phyloP scores from a whole-genome alignment of 1,140 invertebrate genomes.

The Lasioglossum baleicum region DNA sequence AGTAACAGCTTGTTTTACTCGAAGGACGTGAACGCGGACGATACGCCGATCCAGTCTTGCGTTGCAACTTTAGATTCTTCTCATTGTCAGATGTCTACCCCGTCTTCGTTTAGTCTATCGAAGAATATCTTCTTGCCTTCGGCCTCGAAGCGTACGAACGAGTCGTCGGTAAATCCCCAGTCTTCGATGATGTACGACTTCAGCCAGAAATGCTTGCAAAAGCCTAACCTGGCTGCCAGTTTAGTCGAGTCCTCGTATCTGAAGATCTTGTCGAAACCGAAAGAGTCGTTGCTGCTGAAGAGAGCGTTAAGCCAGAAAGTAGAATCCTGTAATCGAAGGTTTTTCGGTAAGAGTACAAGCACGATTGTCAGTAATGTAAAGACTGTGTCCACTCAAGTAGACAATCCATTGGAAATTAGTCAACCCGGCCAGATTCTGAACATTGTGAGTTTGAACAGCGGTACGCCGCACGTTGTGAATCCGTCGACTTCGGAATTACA shows the following conservation, averaged over 20 bases:
- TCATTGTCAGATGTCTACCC: neutral
- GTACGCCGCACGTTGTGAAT: neutral
- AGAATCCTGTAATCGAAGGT: neutral
- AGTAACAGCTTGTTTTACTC: conserved; percentile 29
- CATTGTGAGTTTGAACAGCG: neutral
- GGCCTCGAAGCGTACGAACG: neutral
- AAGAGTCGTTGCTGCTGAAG: neutral
- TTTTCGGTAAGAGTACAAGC: neutral
- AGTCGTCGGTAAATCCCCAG: conserved; percentile 11
- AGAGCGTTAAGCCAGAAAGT: neutral
- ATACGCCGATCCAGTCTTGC: neutral
- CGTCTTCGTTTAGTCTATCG: conserved; percentile 12
- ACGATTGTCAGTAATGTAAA: conserved; percentile 12
- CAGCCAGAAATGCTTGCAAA: conserved; percentile 6
- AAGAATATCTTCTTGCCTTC: conserved; percentile 10
- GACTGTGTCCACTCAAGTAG: conserved; percentile 19
- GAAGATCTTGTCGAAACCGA: neutral
- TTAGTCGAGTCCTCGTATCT: neutral
- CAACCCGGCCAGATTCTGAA: neutral
- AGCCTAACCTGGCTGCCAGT: neutral
- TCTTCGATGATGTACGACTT: conserved; percentile 5
- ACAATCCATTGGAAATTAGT: neutral
- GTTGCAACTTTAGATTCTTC: neutral
- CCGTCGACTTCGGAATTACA: neutral
- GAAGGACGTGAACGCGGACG: conserved; percentile 1